phyloP scores from a whole-genome alignment of 2,888 invertebrate genomes.

The Drosophila glabriapex region DNA sequence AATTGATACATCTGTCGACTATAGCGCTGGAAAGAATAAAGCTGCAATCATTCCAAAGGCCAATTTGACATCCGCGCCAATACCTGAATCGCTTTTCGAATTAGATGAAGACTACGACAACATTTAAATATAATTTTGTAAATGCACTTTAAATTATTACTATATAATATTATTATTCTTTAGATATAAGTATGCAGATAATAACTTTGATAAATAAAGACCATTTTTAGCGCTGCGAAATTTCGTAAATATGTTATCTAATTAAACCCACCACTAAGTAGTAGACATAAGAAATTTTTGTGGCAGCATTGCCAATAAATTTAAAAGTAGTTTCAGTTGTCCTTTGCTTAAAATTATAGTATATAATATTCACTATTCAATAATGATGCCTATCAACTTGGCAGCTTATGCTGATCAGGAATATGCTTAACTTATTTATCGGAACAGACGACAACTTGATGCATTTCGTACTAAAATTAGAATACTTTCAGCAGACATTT shows the following conservation, averaged over 20 bases:
- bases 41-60: conserved; percentile 69
- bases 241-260: background rate
- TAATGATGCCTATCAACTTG: background rate
- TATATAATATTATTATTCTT: conserved; percentile 57
- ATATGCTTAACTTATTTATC: background rate
- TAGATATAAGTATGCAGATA: conserved; percentile 48
- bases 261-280: background rate
- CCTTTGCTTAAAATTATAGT: background rate
- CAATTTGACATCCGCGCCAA: conserved; percentile 55
- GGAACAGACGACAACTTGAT: background rate
- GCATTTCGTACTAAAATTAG: background rate
- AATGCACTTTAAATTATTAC: conserved; percentile 72
- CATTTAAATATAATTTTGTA: conserved; percentile 77
- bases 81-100: conserved; percentile 80
- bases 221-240: conserved; percentile 19
- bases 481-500: background rate
- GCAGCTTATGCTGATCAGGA: background rate
- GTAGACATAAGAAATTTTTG: background rate
- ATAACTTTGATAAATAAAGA: conserved; percentile 42
- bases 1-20: conserved; percentile 53
- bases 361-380: background rate
- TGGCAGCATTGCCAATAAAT: background rate
- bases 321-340: background rate
- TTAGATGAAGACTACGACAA: conserved; percentile 86
- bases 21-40: conserved; percentile 61